Conservation (phyloP, 2,888 invertebrate genomes). For the Macrophya alboannulata region DNA sequence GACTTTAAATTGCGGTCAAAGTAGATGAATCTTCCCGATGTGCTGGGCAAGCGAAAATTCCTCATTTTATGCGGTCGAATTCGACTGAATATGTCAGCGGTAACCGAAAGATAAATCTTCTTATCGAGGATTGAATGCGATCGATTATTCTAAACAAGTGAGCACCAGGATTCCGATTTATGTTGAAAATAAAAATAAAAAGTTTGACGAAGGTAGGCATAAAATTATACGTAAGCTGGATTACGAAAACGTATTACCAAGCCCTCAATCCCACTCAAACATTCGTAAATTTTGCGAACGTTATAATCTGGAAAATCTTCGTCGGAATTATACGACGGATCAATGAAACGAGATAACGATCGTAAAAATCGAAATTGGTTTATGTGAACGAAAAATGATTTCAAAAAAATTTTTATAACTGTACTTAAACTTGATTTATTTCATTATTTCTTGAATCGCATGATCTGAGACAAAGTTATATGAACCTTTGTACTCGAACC, state of each 20-base stretch:
- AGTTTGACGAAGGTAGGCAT: constrained; percentile 4
- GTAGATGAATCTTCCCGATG: constrained; percentile 15
- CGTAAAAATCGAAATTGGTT: background rate
- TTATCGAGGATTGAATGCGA: constrained; percentile 6
- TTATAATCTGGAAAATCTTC: background rate
- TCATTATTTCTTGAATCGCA: background rate
- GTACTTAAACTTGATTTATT: background rate
- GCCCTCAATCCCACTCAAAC: background rate
- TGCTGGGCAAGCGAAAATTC: constrained; percentile 29
- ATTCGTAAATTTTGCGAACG: background rate
- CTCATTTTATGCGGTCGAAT: background rate
- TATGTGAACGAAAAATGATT: background rate
- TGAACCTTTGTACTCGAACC: no score
- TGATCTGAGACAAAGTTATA: background rate
- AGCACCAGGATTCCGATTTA: constrained; percentile 9
- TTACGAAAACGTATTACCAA: constrained; percentile 36
- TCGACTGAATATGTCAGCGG: constrained; percentile 27
- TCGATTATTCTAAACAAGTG: constrained; percentile 34
- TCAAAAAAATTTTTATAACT: background rate
- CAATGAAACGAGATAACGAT: background rate
- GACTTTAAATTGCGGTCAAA: constrained; percentile 35
- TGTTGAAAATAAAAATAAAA: background rate
- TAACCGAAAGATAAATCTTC: background rate
- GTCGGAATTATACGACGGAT: background rate
- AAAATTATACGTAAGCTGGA: constrained; percentile 3